Evolutionary conservation across 2,113 vertebrate genomes (phyloP), one percentile per base, ranked within the genome.

Genomic region (Phrynocephalus versicolor): DNA sequence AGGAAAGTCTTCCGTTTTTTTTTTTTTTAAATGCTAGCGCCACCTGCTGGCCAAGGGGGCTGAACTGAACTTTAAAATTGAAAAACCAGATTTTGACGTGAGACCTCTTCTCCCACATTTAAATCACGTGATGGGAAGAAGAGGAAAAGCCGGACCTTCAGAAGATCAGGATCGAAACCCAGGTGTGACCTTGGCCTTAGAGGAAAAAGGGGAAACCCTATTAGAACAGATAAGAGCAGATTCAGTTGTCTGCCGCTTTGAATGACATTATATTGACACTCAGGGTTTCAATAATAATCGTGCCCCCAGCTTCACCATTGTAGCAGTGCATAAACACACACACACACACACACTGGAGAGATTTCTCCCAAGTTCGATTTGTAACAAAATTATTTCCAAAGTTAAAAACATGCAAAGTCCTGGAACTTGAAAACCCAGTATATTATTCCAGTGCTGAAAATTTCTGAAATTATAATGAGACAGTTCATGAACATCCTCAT

Each of bases 381-480:
- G 3, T 82, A 87, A 74, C 75, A 88, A 90, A 95, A 89, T 76
- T 65, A 92, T 91, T 91, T 91, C 88, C 91, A 88, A 93, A 93
- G 89, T 87, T 85, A 91, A 93, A 88, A n/a, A n/a, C n/a, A 21
- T 73, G 81, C 93, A 85, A 35, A 6, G 81, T 91, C 88, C 91
- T 58, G 37, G 93, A 94, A 85, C 65, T 89, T 93, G 78, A 92
- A 89, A 89, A 93, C 91, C 83, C 90, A 91, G 41, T 81, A 85
- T 91, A 90, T 89, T 92, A 93, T 88, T 80, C 92, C 74, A 55
- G 90, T 73, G 83, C 73, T 85, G 79, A 91, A 90, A 89, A 92
- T 92, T 92, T 93, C 87, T 91, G 90, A 94, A 92, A 94, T 94
- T 90, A 90, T 94, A 87, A 94, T 83, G 90, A 94, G 84, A 89